These are phyloP conservation scores for Heliconius sara DNA, from an alignment of 2,888 invertebrate species.

Conservation along the genomic window DNA sequence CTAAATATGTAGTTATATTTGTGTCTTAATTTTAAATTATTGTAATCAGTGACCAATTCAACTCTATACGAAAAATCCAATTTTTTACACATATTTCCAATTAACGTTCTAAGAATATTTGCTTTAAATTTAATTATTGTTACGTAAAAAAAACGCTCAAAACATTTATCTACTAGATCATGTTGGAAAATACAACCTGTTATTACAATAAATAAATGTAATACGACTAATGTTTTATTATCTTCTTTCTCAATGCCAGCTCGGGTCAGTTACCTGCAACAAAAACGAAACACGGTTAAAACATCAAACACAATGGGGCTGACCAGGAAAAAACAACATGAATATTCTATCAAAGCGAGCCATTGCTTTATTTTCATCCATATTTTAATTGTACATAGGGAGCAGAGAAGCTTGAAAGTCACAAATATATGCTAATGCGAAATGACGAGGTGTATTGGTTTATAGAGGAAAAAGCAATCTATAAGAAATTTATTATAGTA, in stretches of 20 bases:
- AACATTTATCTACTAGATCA: not conserved
- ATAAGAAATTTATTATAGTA: constrained; percentile 32
- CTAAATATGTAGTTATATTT: not conserved
- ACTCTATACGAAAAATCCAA: not conserved
- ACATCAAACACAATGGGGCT: constrained; percentile 52
- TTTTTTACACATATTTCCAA: not conserved
- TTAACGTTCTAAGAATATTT: not conserved
- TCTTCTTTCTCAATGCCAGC: constrained; percentile 50
- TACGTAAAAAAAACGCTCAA: not conserved
- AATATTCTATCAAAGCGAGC: constrained; percentile 16
- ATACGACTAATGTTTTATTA: constrained; percentile 41
- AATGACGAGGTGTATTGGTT: constrained; percentile 8
- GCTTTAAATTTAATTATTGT: not conserved
- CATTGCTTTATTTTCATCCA: constrained; percentile 26
- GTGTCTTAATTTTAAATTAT: not conserved
- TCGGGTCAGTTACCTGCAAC: constrained; percentile 72
- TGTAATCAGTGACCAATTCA: not conserved
- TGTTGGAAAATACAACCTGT: constrained; percentile 17
- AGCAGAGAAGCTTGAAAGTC: constrained; percentile 2
- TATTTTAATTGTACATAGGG: constrained; percentile 16
- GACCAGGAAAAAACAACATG: constrained; percentile 46
- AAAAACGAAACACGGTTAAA: constrained; percentile 59
- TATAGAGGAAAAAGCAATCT: constrained; percentile 20
- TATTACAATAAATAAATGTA: constrained; percentile 36
- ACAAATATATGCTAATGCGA: not conserved